A percentile compares a stretch with the other conserved stretches of the same genome.
These are phyloP conservation scores for Himantopus leucocephalus DNA, from an alignment of 2,113 vertebrate species.

Conservation along the genomic window DNA sequence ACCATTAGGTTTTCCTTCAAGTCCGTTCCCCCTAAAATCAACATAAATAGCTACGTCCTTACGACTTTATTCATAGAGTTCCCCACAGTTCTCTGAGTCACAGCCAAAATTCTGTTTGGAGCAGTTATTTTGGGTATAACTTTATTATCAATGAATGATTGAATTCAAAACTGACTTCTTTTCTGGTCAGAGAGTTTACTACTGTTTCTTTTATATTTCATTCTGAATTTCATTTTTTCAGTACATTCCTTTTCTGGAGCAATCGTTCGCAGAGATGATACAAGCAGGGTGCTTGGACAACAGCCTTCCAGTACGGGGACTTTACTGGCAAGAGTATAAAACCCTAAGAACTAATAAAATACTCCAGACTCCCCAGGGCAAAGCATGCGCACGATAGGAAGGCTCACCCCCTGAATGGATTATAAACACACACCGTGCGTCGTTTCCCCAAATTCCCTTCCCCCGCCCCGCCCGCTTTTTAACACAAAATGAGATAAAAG, in stretches of 20 bases:
- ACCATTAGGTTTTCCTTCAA: not conserved
- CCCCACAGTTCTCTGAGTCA: not conserved
- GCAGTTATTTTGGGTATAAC: not conserved
- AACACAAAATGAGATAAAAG: not conserved
- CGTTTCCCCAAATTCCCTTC: conserved; percentile 3
- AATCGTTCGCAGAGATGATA: not conserved
- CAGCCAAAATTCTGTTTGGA: not conserved
- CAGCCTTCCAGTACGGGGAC: not conserved
- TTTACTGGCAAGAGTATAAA: conserved; percentile 5
- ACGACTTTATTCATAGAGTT: not conserved
- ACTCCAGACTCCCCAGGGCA: conserved; percentile 32
- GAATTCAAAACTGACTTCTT: not conserved
- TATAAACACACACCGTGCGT: not conserved
- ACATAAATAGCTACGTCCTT: not conserved
- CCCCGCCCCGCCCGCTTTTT: not conserved
- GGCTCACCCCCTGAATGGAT: not conserved
- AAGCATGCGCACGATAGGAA: not conserved
- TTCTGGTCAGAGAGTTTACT: not conserved
- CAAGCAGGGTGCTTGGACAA: not conserved
- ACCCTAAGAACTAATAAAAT: conserved; percentile 29
- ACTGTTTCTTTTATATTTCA: not conserved
- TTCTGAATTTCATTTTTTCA: not conserved
- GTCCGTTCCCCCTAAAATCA: not conserved
- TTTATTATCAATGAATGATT: not conserved
- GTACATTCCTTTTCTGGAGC: not conserved